Base-by-base conservation (phyloP, 2,888 invertebrate species). In the Augochlorella aurata region DNA sequence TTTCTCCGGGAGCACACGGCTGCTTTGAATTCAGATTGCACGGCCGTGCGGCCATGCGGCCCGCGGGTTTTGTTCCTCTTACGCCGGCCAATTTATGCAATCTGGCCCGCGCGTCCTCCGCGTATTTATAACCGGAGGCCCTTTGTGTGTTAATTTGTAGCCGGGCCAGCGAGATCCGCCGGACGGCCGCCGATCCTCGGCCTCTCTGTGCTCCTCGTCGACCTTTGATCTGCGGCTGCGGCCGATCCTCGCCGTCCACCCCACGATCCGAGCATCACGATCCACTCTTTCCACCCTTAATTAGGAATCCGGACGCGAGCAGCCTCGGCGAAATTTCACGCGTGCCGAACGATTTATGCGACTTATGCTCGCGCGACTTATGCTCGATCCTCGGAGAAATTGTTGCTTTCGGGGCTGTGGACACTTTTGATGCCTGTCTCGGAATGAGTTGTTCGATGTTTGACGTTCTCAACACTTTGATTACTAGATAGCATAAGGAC, bases 71-170 rank as follows among this genome's bases (percentile, higher is more conserved):
- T 91, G 90, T 91, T 92, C 87, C 83, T 81, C 84, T 87, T 86
- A 75, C 76, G 84, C 84, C 82, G 89, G 88, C 24, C 90, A 91
- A 93, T 93, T 92, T 92, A 93, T 93, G 92, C 93, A 92, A 91
- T 91, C 92, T 91, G 89, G 86, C 89, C 89, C 88, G 87, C 87
- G 85, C 88, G 86, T 83, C 85, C 83, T 81, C 83, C 85, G 85
- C 85, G 85, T 92, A 92, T 93, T 92, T 93, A 93, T 93, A 93
- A 91, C 91, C 90, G 85, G 85, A 88, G 87, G 85, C 87, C 93
- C 92, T 93, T 93, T 93, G 93, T 93, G 93, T 93, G 93, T 93
- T 93, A 93, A 93, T 93, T 93, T 92, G 88, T 86, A 82, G 76
- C 78, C 76, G 79, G 76, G 77, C 73, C 69, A 76, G 80, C 79